Conservation (phyloP, 2,888 invertebrate species). For the Hydropsyche betteni region DNA sequence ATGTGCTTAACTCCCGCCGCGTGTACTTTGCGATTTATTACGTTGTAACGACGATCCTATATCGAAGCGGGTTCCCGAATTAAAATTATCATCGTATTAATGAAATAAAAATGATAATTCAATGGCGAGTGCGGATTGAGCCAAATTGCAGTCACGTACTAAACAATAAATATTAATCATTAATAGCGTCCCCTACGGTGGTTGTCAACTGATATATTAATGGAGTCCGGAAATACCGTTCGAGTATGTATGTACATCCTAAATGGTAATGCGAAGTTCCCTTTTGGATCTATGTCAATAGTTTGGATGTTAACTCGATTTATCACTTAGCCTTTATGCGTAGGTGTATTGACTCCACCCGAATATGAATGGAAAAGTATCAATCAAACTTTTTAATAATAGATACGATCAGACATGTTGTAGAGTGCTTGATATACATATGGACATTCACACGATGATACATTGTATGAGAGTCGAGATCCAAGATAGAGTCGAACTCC, state of each 20-base stretch:
- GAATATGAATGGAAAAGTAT: too few species aligned
- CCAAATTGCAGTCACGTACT: slow-evolving; percentile 25
- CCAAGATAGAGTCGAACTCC: neutral
- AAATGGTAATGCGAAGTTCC: slow-evolving; percentile 26
- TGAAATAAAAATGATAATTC: neutral
- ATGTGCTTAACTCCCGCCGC: neutral
- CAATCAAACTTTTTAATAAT: too few species aligned
- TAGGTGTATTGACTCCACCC: too few species aligned
- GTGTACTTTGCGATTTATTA: slow-evolving; percentile 25
- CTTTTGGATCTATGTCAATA: slow-evolving; percentile 6
- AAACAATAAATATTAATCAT: slow-evolving; percentile 32
- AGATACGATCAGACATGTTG: too few species aligned
- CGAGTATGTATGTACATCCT: slow-evolving; percentile 11
- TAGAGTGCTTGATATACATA: too few species aligned
- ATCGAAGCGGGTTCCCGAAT: too few species aligned
- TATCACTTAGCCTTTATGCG: neutral
- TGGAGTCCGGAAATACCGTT: slow-evolving; percentile 32
- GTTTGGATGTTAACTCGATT: slow-evolving; percentile 31
- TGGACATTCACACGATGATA: neutral
- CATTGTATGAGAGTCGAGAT: slow-evolving; percentile 2
- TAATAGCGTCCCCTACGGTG: slow-evolving; percentile 14
- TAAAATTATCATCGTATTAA: too few species aligned
- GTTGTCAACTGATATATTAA: slow-evolving; percentile 33
- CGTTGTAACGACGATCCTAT: neutral
- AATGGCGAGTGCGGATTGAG: neutral